These are phyloP conservation scores for Laupala kohalensis DNA, from an alignment of 1,140 invertebrate genomes.

Conservation along the genomic window DNA sequence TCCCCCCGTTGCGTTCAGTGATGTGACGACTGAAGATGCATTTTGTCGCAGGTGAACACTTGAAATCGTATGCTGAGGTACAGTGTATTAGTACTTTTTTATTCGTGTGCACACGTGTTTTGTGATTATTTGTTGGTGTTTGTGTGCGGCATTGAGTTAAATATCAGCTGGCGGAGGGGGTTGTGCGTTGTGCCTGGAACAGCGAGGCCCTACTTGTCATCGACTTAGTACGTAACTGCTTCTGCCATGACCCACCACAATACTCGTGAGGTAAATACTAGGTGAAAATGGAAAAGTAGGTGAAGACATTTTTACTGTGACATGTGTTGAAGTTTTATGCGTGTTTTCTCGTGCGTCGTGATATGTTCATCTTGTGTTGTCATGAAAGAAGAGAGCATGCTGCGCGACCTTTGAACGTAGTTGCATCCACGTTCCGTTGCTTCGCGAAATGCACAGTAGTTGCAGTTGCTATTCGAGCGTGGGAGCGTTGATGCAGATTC, in stretches of 20 bases:
- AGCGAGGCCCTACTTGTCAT: slow-evolving; percentile 16
- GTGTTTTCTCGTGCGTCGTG: neutral
- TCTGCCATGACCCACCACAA: slow-evolving; percentile 16
- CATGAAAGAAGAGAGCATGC: neutral
- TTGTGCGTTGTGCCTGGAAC: slow-evolving; percentile 8
- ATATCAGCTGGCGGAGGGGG: slow-evolving; percentile 13
- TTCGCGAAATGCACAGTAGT: neutral
- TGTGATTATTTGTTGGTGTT: slow-evolving; percentile 1
- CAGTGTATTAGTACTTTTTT: neutral
- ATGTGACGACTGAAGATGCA: neutral
- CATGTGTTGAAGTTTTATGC: neutral
- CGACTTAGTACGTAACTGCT: slow-evolving; percentile 13
- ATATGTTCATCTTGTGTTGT: neutral
- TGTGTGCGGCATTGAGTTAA: slow-evolving; percentile 2
- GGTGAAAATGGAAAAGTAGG: slow-evolving; percentile 14
- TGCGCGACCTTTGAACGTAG: neutral
- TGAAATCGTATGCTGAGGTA: neutral
- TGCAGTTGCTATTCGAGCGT: neutral
- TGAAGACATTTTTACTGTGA: neutral
- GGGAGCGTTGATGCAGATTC: slow-evolving; percentile 5
- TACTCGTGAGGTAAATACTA: slow-evolving; percentile 16
- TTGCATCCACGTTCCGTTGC: neutral
- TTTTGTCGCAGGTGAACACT: neutral
- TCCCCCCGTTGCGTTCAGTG: slow-evolving; percentile 3
- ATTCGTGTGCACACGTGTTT: slow-evolving; percentile 6